A percentile compares a stretch with the other conserved stretches of the same genome.
These are phyloP conservation scores for Rapana venosa DNA, from an alignment of 2,888 invertebrate species.

Conservation along the genomic window DNA sequence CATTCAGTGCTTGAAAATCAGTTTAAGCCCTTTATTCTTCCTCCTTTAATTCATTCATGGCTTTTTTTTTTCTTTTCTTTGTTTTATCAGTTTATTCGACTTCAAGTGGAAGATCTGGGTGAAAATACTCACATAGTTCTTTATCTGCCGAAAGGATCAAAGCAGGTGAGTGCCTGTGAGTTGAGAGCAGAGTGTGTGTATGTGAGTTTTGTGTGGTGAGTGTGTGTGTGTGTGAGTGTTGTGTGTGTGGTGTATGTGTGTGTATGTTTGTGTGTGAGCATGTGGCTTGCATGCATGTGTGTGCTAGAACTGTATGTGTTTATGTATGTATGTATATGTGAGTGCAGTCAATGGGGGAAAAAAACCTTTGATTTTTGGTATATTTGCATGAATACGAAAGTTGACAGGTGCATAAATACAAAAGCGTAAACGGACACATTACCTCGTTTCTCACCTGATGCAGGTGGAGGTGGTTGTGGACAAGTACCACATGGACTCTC, in stretches of 20 bases:
- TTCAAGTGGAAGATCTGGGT: constrained; percentile 58
- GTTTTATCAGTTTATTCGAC: constrained; percentile 60
- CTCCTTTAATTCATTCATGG: not conserved
- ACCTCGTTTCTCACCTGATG: not conserved
- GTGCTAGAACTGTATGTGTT: too few relatives aligned
- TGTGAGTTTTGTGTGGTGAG: too few relatives aligned
- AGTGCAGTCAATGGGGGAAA: too few relatives aligned
- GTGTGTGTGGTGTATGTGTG: constrained; percentile 22
- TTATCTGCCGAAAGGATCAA: constrained; percentile 58
- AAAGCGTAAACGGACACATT: too few relatives aligned
- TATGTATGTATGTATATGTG: too few relatives aligned
- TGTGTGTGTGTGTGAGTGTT: constrained; percentile 39
- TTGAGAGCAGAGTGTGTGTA: not conserved
- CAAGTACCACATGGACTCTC: constrained; percentile 57
- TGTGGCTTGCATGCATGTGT: not conserved
- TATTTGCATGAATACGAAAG: too few relatives aligned
- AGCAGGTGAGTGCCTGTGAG: constrained; percentile 54
- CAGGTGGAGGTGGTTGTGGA: constrained; percentile 66
- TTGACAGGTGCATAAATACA: too few relatives aligned
- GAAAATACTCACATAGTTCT: constrained; percentile 63
- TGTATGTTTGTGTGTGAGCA: constrained; percentile 33
- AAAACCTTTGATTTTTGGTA: too few relatives aligned
- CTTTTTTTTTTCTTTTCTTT: too few relatives aligned
- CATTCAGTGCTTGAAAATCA: not conserved
- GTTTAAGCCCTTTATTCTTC: constrained; percentile 15